These are phyloP conservation scores for Hemaris fuciformis DNA, from an alignment of 2,888 invertebrate genomes.

Conservation along the genomic window DNA sequence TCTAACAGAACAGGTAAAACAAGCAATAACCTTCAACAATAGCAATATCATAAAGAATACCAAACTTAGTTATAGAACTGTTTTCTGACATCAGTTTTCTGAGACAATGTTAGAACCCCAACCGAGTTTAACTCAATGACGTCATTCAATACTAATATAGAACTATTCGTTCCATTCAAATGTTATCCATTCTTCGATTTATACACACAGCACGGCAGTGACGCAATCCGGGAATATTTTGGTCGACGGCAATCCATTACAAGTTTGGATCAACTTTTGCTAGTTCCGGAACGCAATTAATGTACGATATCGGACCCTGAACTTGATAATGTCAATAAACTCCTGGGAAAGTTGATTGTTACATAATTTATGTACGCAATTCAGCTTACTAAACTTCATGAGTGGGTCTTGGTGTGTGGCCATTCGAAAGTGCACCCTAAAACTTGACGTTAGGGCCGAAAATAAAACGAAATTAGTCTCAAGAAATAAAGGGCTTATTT, in stretches of 20 bases:
- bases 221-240: neutral
- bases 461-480: neutral
- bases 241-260: neutral
- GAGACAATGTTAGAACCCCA: no score
- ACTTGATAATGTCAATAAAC: slow-evolving; percentile 16
- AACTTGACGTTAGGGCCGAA: neutral
- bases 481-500: neutral
- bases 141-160: no score
- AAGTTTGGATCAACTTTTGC: neutral
- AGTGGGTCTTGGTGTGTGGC: neutral
- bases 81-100: no score
- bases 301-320: slow-evolving; percentile 9
- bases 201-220: neutral
- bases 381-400: neutral
- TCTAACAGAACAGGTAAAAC: no score
- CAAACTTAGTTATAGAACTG: no score
- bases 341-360: slow-evolving; percentile 16
- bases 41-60: no score
- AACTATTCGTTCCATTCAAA: no score
- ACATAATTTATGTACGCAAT: slow-evolving; percentile 8
- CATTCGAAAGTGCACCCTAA: neutral
- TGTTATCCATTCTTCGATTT: neutral
- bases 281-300: neutral
- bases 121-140: no score
- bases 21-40: no score